Conservation (phyloP, 2,113 vertebrate genomes). For the Euleptes europaea region DNA sequence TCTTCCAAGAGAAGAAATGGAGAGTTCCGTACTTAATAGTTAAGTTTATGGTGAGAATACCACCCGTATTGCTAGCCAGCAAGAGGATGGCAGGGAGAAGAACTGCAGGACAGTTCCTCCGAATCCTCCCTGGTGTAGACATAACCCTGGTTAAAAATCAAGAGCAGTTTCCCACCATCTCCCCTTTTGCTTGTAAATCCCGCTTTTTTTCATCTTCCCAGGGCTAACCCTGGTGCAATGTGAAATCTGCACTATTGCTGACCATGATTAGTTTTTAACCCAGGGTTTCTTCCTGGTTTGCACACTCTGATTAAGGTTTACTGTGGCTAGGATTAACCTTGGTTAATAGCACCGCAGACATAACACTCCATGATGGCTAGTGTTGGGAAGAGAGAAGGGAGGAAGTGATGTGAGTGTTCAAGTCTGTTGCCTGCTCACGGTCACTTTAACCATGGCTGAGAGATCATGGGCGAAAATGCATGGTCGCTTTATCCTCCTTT, state of each 20-base stretch:
- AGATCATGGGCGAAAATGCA: no score
- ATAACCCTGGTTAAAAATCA: neutral
- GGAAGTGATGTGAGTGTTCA: no score
- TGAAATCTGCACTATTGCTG: neutral
- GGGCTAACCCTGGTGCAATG: neutral
- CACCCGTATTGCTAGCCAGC: neutral
- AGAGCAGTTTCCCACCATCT: neutral
- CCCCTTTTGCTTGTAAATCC: no score
- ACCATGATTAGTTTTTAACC: neutral
- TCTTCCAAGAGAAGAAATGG: neutral
- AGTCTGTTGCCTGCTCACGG: no score
- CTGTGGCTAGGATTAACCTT: no score
- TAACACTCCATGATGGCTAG: no score
- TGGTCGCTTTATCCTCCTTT: no score
- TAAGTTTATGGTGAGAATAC: neutral
- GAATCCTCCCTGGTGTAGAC: neutral
- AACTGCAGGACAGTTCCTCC: neutral
- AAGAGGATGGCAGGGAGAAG: neutral
- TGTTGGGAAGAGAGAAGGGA: no score
- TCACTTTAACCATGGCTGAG: no score
- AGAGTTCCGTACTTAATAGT: no score
- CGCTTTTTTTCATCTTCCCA: neutral
- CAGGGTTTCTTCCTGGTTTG: neutral
- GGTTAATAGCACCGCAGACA: no score
- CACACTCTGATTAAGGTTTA: neutral